Percentiles rank a stretch among this genome's conserved stretches.
Conservation (phyloP, 2,113 vertebrate species). For the Hydropotes inermis region DNA sequence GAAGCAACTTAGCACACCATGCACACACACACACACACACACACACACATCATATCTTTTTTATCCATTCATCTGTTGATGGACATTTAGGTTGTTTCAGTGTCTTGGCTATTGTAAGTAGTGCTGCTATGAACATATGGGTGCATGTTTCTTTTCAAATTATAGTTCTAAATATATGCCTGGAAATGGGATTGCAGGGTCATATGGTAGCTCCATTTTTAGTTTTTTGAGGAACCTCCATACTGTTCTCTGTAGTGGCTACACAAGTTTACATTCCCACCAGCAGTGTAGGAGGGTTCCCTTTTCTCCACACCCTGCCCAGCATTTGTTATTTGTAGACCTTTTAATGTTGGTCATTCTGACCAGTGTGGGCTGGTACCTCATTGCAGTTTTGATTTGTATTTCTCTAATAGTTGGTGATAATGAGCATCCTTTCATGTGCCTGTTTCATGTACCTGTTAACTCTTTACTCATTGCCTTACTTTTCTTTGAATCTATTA, state of each 20-base stretch:
- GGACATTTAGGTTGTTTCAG: background rate
- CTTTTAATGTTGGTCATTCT: background rate
- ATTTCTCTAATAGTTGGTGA: background rate
- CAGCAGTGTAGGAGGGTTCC: background rate
- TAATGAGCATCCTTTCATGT: background rate
- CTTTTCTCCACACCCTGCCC: background rate
- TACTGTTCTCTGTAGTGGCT: background rate
- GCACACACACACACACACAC: rapidly evolving
- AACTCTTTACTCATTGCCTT: background rate
- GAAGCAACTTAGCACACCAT: background rate
- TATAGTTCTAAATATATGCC: background rate
- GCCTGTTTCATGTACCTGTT: background rate
- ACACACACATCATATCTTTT: background rate
- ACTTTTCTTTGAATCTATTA: background rate
- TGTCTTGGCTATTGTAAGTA: background rate
- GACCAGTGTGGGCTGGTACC: background rate
- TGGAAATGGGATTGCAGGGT: background rate
- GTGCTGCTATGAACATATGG: background rate
- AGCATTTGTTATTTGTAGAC: background rate
- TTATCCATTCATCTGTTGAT: background rate
- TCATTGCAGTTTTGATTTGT: background rate
- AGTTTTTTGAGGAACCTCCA: background rate
- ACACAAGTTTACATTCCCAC: background rate
- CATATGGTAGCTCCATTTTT: background rate
- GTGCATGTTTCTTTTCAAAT: background rate